Evolutionary conservation across 2,888 invertebrate species (phyloP), one percentile per base, ranked within the genome.

Genomic region (Zaprionus lineosus): DNA sequence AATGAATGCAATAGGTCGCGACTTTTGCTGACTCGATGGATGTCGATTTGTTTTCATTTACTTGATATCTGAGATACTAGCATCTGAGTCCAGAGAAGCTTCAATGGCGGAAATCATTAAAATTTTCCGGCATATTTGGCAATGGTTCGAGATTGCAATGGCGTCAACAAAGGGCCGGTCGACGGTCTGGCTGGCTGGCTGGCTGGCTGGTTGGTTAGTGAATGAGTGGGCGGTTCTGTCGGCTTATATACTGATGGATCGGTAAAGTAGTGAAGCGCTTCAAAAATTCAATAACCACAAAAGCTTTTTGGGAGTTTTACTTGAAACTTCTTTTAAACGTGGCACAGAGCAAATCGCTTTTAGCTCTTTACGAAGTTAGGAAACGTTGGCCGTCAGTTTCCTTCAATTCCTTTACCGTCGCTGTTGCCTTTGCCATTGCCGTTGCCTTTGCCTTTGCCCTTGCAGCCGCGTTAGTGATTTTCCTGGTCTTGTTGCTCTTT

Each of bases 41-140:
- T 40, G 57, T 51, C 77, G 62, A 75, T 77, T 76, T 76, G 74
- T 77, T 71, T 77, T 71, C 71, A 74, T 76, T 74, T 69, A 39
- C 14, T 50, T 61, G 61, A 6, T 29, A 19, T 29, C 11, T 24
- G 14, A 50, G 44, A 50, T 57, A 19, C n/a, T 21, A 9, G 40
- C 12, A 24, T 51, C 36, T 40, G 9, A 26, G n/a, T 16, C 26
- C 31, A 46, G n/a, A n/a, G n/a, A n/a, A 15, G 56, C 60, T 63
- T 31, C 34, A 51, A 39, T 9, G 34, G 43, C 79, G 82, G 82
- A 79, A 66, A 82, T 79, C 79, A 79, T 79, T 79, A 79, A 82
- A 79, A 77, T 77, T 82, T 79, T 79, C 75, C 82, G 62, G 67
- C 61, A 66, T 81, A 78, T 82, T 79, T 79, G 81, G 62, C 78